Evolutionary conservation across 2,113 vertebrate species (phyloP), one percentile per base, ranked within the genome.

Genomic region (Sterrhoptilus dennistouni): DNA sequence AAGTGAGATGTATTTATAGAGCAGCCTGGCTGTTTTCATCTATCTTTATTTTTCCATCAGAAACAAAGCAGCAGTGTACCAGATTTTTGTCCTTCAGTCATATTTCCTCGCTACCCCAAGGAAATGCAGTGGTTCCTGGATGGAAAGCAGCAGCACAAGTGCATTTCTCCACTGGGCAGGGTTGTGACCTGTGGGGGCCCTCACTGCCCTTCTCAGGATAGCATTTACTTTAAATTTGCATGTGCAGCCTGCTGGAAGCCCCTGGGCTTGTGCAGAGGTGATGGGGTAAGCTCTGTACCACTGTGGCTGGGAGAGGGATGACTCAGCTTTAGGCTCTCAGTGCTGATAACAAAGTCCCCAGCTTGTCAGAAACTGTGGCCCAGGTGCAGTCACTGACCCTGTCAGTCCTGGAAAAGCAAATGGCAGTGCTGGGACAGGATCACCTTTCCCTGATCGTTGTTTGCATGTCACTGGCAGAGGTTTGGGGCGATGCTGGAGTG

Each of bases 1-100:
- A 97, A 97, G 47, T 5, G 56, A 96, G 56, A 19, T 49, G 59
- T 96, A 93, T 97, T 96, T 97, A 92, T 95, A 92, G 85, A 95
- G 71, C 88, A 66, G 66, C 68, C 40, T 68, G 83, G 28, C 12
- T 88, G 56, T 47, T 81, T 90, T 70, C 0, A 1, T 86, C 74
- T 74, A 3, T 69, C 76, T 71, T 50, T 57, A 1, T 68, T 88
- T 95, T 88, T 63, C 71, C 59, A 53, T 85, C n/a, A 36, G 57
- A 78, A 89, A 19, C 56, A n/a, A 64, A 91, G 10, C 42, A 54
- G 15, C 53, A 16, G 22, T 1, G 5, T 29, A n/a, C 14, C 47
- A 13, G 35, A 8, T 54, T 63, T 54, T 27, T 89, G 81, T n/a
- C 70, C 57, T 68, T 75, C n/a, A 11, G 57, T 53, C 1, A 1